These are phyloP conservation scores for Dioctria linearis DNA, from an alignment of 2,888 invertebrate genomes.

Conservation along the genomic window DNA sequence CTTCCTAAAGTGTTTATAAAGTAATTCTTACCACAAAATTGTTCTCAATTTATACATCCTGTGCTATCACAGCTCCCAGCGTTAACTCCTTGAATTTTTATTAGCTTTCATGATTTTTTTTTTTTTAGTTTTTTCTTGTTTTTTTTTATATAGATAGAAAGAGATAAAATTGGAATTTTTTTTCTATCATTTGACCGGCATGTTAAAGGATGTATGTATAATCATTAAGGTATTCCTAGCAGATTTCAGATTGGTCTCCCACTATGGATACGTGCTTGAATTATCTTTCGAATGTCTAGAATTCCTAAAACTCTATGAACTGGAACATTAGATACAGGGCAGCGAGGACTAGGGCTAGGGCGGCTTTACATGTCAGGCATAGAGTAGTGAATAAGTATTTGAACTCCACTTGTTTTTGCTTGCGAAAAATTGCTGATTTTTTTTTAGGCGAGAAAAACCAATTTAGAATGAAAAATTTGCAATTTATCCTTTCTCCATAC, in stretches of 20 bases:
- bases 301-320: no score
- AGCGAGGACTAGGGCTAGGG: no score
- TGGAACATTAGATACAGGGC: no score
- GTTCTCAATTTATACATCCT: constrained; percentile 53
- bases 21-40: constrained; percentile 53
- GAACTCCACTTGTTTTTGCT: no score
- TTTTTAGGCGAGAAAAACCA: no score
- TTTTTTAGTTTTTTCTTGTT: no score
- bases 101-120: background rate
- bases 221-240: constrained; percentile 9
- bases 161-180: background rate
- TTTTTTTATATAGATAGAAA: no score
- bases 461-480: no score
- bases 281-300: background rate
- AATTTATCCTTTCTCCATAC: no score
- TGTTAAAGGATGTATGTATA: background rate
- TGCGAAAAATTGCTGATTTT: no score
- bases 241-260: constrained; percentile 21
- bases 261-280: constrained; percentile 22
- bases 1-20: constrained; percentile 52
- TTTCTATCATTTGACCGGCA: background rate
- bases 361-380: no score
- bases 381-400: no score
- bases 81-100: constrained; percentile 46
- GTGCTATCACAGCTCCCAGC: constrained; percentile 17